A percentile compares a stretch with the other conserved stretches of the same genome.
These are phyloP conservation scores for Actinernus sp. DNA, from an alignment of 92 coral and sea anemone species.

Conservation along the genomic window DNA sequence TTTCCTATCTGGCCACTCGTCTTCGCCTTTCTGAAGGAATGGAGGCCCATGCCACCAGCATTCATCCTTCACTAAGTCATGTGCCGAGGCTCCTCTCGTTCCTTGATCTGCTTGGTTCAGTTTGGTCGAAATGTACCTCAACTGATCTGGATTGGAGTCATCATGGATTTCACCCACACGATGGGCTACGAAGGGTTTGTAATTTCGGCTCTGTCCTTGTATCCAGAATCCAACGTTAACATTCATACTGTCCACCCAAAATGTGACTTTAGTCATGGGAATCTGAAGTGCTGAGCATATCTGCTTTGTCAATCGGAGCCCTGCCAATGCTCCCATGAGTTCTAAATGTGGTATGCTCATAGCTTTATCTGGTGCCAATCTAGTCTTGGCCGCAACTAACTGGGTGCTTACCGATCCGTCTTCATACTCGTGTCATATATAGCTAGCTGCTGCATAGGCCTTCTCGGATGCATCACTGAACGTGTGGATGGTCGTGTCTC, in stretches of 20 bases:
- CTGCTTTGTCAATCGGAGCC: constrained; percentile 54
- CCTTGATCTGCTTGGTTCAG: constrained; percentile 77
- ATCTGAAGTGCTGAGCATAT: constrained; percentile 49
- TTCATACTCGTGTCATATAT: constrained; percentile 32
- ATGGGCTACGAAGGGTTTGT: constrained; percentile 62
- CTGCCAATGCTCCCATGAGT: constrained; percentile 68
- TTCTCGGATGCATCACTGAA: constrained; percentile 60
- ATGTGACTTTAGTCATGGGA: constrained; percentile 37
- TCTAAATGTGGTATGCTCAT: constrained; percentile 60
- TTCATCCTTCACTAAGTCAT: constrained; percentile 24
- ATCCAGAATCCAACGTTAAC: constrained; percentile 67
- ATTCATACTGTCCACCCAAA: constrained; percentile 61
- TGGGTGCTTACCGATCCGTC: constrained; percentile 13
- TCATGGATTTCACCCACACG: constrained; percentile 64
- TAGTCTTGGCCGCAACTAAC: constrained; percentile 52
- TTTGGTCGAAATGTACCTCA: constrained; percentile 66
- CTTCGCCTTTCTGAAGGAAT: constrained; percentile 25
- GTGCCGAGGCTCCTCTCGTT: constrained; percentile 41
- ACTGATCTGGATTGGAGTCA: constrained; percentile 56
- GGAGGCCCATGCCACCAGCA: constrained; percentile 65
- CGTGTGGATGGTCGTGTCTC: constrained; percentile 26
- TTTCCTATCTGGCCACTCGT: constrained; percentile 29
- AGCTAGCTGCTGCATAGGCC: constrained; percentile 49
- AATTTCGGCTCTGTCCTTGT: constrained; percentile 60
- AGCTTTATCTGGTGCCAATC: constrained; percentile 73